phyloP scores from a whole-genome alignment of 2,888 invertebrate species.

The Hirudinaria manillensis region DNA sequence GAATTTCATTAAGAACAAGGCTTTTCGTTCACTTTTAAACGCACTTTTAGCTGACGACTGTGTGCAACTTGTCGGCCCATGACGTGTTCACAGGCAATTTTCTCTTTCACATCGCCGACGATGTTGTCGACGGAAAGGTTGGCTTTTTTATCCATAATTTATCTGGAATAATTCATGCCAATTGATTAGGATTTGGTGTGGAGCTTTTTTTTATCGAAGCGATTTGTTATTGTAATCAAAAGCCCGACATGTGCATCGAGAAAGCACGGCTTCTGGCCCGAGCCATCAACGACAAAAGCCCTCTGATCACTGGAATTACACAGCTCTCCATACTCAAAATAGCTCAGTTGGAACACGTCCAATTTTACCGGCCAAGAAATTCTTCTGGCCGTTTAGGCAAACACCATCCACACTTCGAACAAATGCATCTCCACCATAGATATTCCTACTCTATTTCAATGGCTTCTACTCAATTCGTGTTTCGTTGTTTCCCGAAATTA shows the following conservation, averaged over 20 bases:
- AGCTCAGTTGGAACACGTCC: slow-evolving; percentile 34
- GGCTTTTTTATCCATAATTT: too few relatives aligned
- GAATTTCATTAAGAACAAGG: too few relatives aligned
- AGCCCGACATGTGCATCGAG: slow-evolving; percentile 31
- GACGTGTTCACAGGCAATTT: background rate
- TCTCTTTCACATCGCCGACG: slow-evolving; percentile 2
- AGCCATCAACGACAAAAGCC: slow-evolving; percentile 35
- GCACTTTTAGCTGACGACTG: too few relatives aligned
- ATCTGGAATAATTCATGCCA: too few relatives aligned
- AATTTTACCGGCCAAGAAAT: slow-evolving; percentile 27
- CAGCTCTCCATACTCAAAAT: slow-evolving; percentile 38
- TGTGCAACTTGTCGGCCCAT: background rate
- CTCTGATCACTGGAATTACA: slow-evolving; percentile 34
- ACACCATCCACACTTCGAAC: background rate
- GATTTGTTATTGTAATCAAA: too few relatives aligned
- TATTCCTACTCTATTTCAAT: background rate
- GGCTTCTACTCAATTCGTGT: too few relatives aligned
- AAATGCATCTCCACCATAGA: slow-evolving; percentile 4
- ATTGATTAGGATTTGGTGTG: too few relatives aligned
- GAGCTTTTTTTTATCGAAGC: too few relatives aligned
- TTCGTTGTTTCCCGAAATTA: too few relatives aligned
- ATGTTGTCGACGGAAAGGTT: too few relatives aligned
- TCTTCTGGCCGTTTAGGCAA: background rate
- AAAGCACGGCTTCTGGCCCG: slow-evolving; percentile 33
- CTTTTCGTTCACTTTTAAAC: too few relatives aligned